Base-by-base conservation (phyloP, 2,888 invertebrate species). In the Caradrina kadenii region DNA sequence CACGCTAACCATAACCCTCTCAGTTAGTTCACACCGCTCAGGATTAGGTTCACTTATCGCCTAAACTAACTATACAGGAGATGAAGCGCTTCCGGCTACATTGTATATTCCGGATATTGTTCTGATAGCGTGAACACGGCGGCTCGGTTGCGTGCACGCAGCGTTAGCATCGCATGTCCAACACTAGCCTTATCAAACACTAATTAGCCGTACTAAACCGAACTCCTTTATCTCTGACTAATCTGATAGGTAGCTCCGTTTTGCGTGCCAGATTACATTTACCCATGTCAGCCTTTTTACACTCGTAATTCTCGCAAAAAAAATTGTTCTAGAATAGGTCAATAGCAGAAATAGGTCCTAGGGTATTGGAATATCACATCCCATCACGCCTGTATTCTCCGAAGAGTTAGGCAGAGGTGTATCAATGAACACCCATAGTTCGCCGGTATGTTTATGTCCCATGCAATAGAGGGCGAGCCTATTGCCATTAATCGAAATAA, bases 251-350 rank as follows among this genome's bases (percentile, higher is more conserved):
- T 50, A 35, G 66, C 73, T 67, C 61, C 67, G 69, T 73, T 81
- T 88, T 53, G 88, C 90, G 88, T 90, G 89, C 75, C 74, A 39
- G 59, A 67, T 76, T 81, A 86, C 80, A 86, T 39, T 87, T 86
- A 79, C 68, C 50, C 50, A 48, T 26, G n/a, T 56, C 22, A 11
- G 22, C 17, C 59, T 62, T 72, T 72, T 68, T 61, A 62, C 21
- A 63, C 56, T 73, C 52, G 61, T 53, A 45, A 66, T 69, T 26
- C 26, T 26, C 26, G 26, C 26, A 26, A 2, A 26, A 2, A 26
- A 26, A 26, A 26, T 2, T 26, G 4, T 26, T 26, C 26, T 26
- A 4, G 4, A 26, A 26, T 26, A 26, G 26, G 26, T 26, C n/a
- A n/a, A n/a, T n/a, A n/a, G n/a, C n/a, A n/a, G n/a, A n/a, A n/a